Evolutionary conservation across 2,113 vertebrate genomes (phyloP).

Genomic region (Tragelaphus strepsiceros): DNA sequence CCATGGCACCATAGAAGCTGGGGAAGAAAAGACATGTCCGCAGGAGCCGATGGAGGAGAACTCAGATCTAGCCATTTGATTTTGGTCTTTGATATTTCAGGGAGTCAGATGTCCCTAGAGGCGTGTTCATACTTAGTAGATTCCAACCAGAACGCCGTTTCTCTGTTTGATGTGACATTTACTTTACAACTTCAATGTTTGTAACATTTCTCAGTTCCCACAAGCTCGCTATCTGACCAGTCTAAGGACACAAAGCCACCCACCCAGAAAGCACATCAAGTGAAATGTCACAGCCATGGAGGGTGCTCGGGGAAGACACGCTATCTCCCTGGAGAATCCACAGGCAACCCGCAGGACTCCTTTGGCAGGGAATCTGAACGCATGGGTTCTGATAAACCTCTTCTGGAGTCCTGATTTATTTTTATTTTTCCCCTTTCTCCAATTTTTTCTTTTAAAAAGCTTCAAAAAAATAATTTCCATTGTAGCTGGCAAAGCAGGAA

Average conservation of each 20-base stretch:
- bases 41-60: neutral
- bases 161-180: neutral
- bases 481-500: slow-evolving; percentile 38
- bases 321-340: too few species aligned
- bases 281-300: neutral
- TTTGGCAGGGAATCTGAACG: neutral
- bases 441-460: neutral
- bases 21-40: accelerated
- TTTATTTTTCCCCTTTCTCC: neutral
- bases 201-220: neutral
- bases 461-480: slow-evolving; percentile 51
- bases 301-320: accelerated
- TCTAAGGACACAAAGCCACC: neutral
- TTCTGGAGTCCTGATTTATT: neutral
- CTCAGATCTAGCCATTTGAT: neutral
- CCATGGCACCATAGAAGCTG: accelerated
- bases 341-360: neutral
- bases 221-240: neutral
- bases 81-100: neutral
- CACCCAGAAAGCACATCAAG: neutral
- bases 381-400: neutral
- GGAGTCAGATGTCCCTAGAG: neutral
- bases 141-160: neutral
- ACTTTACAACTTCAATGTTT: neutral
- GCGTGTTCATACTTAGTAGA: neutral